Percentiles rank a stretch among this genome's conserved stretches.
phyloP scores from a whole-genome alignment of 2,797 vertebrate genomes.

The Danio albolineatus region DNA sequence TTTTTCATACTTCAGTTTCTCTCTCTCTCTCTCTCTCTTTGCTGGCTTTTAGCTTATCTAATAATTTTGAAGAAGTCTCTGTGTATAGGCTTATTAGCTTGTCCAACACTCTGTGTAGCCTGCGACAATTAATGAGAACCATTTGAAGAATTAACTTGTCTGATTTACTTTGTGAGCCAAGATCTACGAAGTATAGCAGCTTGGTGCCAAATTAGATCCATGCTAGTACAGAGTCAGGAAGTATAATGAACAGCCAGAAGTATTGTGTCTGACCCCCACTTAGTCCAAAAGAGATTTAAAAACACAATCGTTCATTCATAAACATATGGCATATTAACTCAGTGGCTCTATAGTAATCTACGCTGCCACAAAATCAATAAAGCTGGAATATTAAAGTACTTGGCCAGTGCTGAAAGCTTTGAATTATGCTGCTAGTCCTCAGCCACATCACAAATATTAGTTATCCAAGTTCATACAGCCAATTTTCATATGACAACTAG shows the following conservation, averaged over 20 bases:
- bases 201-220: neutral
- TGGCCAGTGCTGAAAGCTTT: neutral
- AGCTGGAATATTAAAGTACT: conserved; percentile 13
- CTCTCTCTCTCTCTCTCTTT: too few species aligned
- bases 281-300: conserved; percentile 31
- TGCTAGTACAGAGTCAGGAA: neutral
- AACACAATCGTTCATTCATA: neutral
- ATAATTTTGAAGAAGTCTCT: neutral
- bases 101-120: neutral
- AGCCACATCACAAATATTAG: conserved; percentile 30
- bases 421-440: neutral
- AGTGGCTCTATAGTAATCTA: conserved; percentile 2
- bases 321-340: conserved; percentile 3
- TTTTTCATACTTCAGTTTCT: too few species aligned
- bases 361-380: conserved; percentile 25
- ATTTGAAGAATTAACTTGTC: neutral
- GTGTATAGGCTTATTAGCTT: too few species aligned
- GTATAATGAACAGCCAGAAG: conserved; percentile 18
- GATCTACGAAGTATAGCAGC: neutral
- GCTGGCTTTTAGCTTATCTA: neutral
- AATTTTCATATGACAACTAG: conserved; percentile 47
- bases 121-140: neutral
- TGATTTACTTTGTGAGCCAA: conserved; percentile 3
- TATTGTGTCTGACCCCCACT: neutral
- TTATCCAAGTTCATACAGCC: conserved; percentile 29